Conservation (phyloP, 37 sponge, comb jelly and placozoan genomes). For the Tethya wilhelma region DNA sequence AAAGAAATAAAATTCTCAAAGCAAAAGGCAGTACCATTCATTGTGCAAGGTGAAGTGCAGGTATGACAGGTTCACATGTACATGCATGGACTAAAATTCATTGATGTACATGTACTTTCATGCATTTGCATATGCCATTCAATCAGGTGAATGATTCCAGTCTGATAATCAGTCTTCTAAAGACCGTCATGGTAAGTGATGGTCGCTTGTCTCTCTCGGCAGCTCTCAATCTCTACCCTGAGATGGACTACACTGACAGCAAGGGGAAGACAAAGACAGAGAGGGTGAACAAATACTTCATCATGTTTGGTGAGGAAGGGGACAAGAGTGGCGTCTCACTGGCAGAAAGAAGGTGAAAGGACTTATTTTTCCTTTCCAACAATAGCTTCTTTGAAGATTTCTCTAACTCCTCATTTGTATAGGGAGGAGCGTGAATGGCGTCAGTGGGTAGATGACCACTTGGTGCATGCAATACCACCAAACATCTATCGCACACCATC, state of each 20-base stretch:
- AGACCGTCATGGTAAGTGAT: constrained; percentile 41
- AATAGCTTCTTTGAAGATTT: not conserved
- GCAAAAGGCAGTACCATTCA: constrained; percentile 75
- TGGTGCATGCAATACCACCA: constrained; percentile 83
- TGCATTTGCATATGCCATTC: not conserved
- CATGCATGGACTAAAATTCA: not conserved
- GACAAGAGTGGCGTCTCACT: not conserved
- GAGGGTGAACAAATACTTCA: constrained; percentile 85
- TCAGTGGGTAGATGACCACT: constrained; percentile 91
- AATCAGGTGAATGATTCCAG: constrained; percentile 77
- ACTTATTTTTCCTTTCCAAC: not conserved
- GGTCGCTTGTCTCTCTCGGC: constrained; percentile 22
- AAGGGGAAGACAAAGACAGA: constrained; percentile 66
- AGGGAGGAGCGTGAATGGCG: constrained; percentile 95
- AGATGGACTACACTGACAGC: constrained; percentile 40
- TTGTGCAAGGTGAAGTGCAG: constrained; percentile 1
- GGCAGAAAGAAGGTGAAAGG: constrained; percentile 18
- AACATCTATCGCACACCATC: constrained; percentile 88
- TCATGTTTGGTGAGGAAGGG: constrained; percentile 69
- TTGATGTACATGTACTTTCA: not conserved
- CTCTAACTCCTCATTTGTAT: not conserved
- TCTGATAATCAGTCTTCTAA: constrained; percentile 79
- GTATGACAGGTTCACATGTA: not conserved
- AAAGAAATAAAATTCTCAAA: constrained; percentile 71
- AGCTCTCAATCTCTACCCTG: constrained; percentile 72